These are phyloP conservation scores for Sphyrna mokarran DNA, from an alignment of 2,113 vertebrate species.

Conservation along the genomic window DNA sequence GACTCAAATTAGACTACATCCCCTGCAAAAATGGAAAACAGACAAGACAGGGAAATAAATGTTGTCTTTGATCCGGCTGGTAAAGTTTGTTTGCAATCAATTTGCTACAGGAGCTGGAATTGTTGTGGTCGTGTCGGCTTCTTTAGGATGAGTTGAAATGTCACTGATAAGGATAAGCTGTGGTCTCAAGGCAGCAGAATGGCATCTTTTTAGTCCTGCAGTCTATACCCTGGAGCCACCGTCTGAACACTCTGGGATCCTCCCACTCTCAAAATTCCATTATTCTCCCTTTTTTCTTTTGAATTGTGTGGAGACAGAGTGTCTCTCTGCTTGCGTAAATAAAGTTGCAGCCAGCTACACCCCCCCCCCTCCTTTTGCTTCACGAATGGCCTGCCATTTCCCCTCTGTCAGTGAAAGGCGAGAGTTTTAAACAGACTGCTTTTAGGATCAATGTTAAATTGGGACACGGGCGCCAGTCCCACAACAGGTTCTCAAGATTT, in stretches of 20 bases:
- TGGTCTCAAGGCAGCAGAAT: neutral
- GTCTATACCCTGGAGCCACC: constrained; percentile 2
- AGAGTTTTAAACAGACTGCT: constrained; percentile 27
- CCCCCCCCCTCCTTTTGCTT: neutral
- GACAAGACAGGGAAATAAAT: constrained; percentile 16
- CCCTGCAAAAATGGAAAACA: constrained; percentile 15
- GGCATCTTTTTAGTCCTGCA: neutral
- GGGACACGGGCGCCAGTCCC: constrained; percentile 44
- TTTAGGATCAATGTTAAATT: constrained; percentile 34
- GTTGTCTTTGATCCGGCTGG: constrained; percentile 27
- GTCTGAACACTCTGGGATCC: neutral
- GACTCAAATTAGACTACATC: neutral
- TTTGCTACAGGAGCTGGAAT: constrained; percentile 26
- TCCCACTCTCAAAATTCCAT: constrained; percentile 23
- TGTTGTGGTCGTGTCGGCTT: constrained; percentile 21
- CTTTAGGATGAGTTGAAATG: constrained; percentile 30
- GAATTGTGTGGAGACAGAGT: neutral
- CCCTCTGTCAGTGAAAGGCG: constrained; percentile 34
- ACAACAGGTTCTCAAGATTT: constrained; percentile 44
- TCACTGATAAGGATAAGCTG: constrained; percentile 34
- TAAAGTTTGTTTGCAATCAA: constrained; percentile 31
- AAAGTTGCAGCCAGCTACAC: constrained; percentile 6
- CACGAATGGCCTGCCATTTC: constrained; percentile 1
- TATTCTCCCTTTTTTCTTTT: constrained; percentile 24
- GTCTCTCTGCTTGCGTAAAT: constrained; percentile 28